Evolutionary conservation across 2,113 vertebrate genomes (phyloP).

Genomic region (Petroica traversi): DNA sequence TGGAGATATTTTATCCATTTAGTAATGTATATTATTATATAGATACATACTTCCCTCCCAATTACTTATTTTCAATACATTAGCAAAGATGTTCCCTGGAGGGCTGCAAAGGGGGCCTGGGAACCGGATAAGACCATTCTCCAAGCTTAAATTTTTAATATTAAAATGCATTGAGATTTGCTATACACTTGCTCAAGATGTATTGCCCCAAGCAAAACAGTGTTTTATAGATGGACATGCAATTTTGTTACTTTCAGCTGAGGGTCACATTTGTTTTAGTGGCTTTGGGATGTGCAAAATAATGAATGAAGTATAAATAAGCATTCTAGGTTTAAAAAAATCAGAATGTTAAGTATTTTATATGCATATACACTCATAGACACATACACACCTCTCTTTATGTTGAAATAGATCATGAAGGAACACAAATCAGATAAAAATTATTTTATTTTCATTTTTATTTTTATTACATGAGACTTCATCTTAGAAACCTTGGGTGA

Average conservation of each 20-base stretch:
- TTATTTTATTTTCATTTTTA: not conserved
- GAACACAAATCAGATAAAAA: not conserved
- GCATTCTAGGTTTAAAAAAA: not conserved
- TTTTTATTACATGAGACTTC: not conserved
- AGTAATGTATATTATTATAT: conserved; percentile 47
- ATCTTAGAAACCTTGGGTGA: not conserved
- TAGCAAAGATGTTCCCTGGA: conserved; percentile 34
- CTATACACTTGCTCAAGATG: conserved; percentile 78
- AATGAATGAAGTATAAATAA: conserved; percentile 5
- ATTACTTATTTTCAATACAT: conserved; percentile 49
- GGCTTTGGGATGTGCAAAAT: not conserved
- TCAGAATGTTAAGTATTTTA: not conserved
- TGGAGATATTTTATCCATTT: conserved; percentile 44
- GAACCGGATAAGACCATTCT: conserved; percentile 71
- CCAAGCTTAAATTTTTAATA: conserved; percentile 84
- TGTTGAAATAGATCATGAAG: not conserved
- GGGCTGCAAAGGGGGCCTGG: conserved; percentile 44
- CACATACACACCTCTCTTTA: not conserved
- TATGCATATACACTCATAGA: fast-evolving
- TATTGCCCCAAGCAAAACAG: conserved; percentile 84
- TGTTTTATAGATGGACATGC: conserved; percentile 74
- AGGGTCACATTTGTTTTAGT: conserved; percentile 31
- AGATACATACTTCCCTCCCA: not conserved
- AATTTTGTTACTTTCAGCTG: conserved; percentile 32
- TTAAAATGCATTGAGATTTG: conserved; percentile 82